Evolutionary conservation across 2,888 invertebrate genomes (phyloP).

Genomic region (Sarcophaga rosellei): DNA sequence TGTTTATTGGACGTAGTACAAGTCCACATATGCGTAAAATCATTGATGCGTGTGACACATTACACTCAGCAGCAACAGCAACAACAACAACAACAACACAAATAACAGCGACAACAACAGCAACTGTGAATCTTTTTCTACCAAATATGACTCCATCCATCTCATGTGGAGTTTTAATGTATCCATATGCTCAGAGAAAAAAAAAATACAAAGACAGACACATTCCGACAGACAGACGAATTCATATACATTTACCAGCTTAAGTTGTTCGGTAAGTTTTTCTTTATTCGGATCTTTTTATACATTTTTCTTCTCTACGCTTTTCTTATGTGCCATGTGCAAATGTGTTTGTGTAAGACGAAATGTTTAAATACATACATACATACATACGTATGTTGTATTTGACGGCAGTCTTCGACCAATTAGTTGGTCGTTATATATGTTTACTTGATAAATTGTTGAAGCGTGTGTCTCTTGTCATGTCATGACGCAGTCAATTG

Average conservation of each 20-base stretch:
- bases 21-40: constrained; percentile 52
- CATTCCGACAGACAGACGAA: neutral
- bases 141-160: constrained; percentile 52
- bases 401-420: constrained; percentile 58
- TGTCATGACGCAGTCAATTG: constrained; percentile 63
- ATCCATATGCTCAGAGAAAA: neutral
- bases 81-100: neutral
- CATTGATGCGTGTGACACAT: constrained; percentile 68
- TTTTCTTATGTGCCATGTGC: neutral
- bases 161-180: constrained; percentile 34
- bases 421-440: constrained; percentile 67
- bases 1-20: constrained; percentile 30
- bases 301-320: constrained; percentile 18
- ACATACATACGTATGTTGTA: neutral
- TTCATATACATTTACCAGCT: constrained; percentile 1
- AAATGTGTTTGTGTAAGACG: constrained; percentile 16
- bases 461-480: constrained; percentile 67
- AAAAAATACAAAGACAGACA: constrained; percentile 18
- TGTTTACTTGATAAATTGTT: constrained; percentile 65
- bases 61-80: constrained; percentile 45
- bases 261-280: constrained; percentile 54
- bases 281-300: constrained; percentile 46
- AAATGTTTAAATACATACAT: constrained; percentile 14
- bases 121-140: constrained; percentile 40
- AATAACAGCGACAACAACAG: neutral